These are phyloP conservation scores for Coilia nasus DNA, from an alignment of 2,797 vertebrate genomes.

Conservation along the genomic window DNA sequence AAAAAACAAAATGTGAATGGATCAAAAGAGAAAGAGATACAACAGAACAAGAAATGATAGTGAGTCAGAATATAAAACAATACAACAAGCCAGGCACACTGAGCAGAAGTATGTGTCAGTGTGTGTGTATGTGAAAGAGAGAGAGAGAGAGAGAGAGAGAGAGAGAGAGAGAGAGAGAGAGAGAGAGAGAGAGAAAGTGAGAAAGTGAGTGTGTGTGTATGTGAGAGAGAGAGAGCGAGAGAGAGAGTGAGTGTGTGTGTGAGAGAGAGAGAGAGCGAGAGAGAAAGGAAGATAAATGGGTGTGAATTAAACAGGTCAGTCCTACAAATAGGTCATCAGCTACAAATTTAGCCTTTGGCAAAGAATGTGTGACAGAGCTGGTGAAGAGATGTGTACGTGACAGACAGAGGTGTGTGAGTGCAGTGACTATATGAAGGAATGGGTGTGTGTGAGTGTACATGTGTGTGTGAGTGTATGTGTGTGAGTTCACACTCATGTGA, in stretches of 20 bases:
- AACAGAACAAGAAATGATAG: not conserved
- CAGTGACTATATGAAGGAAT: not conserved
- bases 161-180: not conserved
- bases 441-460: not conserved
- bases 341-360: not conserved
- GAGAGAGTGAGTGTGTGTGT: not conserved
- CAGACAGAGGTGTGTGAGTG: no score
- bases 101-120: not conserved
- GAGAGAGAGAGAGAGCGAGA: no score
- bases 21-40: not conserved
- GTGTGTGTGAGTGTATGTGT: no score
- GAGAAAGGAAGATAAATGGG: not conserved
- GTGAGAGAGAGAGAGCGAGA: not conserved
- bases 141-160: not conserved
- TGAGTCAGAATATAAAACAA: not conserved
- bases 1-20: not conserved
- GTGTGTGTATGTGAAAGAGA: not conserved
- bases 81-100: not conserved
- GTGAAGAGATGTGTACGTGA: not conserved
- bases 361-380: not conserved
- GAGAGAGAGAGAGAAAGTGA: no score
- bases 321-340: not conserved
- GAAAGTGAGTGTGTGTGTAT: no score
- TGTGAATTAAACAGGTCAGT: conserved; percentile 21
- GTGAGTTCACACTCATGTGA: no score